phyloP scores from a whole-genome alignment of 2,888 invertebrate genomes.

The Ophion obscuratus region DNA sequence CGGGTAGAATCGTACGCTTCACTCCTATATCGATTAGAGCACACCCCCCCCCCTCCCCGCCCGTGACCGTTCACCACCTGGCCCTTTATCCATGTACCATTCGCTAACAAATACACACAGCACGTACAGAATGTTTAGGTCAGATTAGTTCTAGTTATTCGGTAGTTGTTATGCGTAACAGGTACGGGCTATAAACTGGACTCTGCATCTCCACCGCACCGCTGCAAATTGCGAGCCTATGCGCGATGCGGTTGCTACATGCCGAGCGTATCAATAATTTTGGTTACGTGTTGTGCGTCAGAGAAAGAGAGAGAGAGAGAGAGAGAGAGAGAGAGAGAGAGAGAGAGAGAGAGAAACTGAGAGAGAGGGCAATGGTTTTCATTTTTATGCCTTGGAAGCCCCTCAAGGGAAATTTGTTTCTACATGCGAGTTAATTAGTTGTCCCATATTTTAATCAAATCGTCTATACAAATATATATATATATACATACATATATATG shows the following conservation, averaged over 20 bases:
- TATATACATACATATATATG: no score
- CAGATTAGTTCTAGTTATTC: constrained; percentile 67
- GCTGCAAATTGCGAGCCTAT: constrained; percentile 54
- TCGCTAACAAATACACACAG: constrained; percentile 42
- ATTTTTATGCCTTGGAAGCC: background rate
- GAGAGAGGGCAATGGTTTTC: background rate
- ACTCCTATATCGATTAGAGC: constrained; percentile 59
- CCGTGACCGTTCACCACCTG: no score
- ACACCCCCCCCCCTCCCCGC: background rate
- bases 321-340: background rate
- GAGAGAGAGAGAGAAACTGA: no score
- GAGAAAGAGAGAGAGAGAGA: background rate
- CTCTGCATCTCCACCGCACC: constrained; percentile 38
- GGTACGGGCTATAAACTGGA: constrained; percentile 64
- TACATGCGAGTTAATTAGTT: no score
- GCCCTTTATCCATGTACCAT: constrained; percentile 1
- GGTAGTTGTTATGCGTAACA: constrained; percentile 67
- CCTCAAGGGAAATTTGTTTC: no score
- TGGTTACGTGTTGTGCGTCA: constrained; percentile 19
- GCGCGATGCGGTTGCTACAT: constrained; percentile 43
- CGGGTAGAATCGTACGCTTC: background rate
- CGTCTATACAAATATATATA: no score
- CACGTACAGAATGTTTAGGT: constrained; percentile 66
- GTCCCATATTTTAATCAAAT: no score
- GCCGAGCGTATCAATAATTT: constrained; percentile 61